Base-by-base conservation (phyloP, 2,113 vertebrate species). In the Bostrychus sinensis region DNA sequence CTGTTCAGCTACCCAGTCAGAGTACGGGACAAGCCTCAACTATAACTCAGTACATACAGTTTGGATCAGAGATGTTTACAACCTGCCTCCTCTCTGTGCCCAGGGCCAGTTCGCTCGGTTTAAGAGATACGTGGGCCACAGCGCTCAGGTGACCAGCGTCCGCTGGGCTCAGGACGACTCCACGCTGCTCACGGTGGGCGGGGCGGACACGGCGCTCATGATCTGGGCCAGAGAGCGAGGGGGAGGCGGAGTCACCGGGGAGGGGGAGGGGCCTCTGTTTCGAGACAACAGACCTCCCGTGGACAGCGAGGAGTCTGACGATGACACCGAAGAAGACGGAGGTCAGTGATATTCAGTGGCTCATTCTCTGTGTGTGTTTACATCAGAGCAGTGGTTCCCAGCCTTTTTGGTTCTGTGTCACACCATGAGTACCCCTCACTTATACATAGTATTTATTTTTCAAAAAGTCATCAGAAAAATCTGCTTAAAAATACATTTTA, bases 231-330 rank as follows among this genome's bases (percentile, higher is more conserved):
- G 95, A 70, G 96, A 98, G 78, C 92, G 93, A 73, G 82, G 82
- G 26, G 70, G n/a, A n/a, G n/a, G 80, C 62, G 90, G 77, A 88
- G 91, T 61, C 93, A 82, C 64, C 83, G 20, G 80, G 30, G 96
- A 97, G 63, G 95, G 91, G 83, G 96, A 96, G 66, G 90, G 57
- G n/a, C 43, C 63, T 30, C 11, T 62, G 61, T 60, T 46, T 8
- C 62, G 56, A 0, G 79, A 86, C 37, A 78, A 70, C 68, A 28
- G 71, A 0, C 75, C 80, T 0, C 64, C 92, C 0, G 94, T 94
- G 62, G 96, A 98, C 84, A 98, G 96, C 4, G 95, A 98, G 58
- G 96, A 98, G 72, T 98, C 96, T 0, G 96, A 98, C 38, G 95
- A 96, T 0, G 96, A 98, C n/a, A 89, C 89, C 0, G 96, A 98